Conservation (phyloP, 2,888 invertebrate species). For the Barypeithes pellucidus region DNA sequence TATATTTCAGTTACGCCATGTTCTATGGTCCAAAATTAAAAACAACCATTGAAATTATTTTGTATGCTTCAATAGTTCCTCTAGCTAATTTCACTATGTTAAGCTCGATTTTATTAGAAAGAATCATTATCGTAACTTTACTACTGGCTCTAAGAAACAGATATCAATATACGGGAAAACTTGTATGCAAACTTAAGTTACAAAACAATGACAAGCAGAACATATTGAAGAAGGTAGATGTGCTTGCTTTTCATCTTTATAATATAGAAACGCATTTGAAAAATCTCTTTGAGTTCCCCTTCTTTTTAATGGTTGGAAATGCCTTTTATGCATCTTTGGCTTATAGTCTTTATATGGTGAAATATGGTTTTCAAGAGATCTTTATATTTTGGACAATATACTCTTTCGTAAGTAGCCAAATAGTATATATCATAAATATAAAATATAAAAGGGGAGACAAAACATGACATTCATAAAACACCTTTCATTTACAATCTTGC, state of each 20-base stretch:
- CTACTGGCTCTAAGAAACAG: neutral
- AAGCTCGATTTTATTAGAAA: neutral
- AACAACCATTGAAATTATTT: neutral
- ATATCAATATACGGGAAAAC: neutral
- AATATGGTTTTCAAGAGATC: too few species aligned
- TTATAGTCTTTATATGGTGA: neutral
- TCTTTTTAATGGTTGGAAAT: neutral
- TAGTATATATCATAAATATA: too few species aligned
- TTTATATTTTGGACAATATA: neutral
- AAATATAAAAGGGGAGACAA: too few species aligned
- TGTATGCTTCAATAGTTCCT: neutral
- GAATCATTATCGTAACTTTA: neutral
- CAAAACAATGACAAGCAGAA: too few species aligned
- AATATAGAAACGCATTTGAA: neutral
- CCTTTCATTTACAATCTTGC: too few species aligned
- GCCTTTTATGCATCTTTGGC: neutral
- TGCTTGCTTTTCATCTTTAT: neutral
- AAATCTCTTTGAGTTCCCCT: neutral
- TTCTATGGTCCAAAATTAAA: neutral
- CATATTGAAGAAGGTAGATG: too few species aligned
- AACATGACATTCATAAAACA: too few species aligned
- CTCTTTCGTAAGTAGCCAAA: constrained; percentile 6
- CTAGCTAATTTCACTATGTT: neutral
- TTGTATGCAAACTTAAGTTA: neutral
- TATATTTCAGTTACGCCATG: neutral